Conservation (phyloP, 2,113 vertebrate species). For the Hyla sarda region DNA sequence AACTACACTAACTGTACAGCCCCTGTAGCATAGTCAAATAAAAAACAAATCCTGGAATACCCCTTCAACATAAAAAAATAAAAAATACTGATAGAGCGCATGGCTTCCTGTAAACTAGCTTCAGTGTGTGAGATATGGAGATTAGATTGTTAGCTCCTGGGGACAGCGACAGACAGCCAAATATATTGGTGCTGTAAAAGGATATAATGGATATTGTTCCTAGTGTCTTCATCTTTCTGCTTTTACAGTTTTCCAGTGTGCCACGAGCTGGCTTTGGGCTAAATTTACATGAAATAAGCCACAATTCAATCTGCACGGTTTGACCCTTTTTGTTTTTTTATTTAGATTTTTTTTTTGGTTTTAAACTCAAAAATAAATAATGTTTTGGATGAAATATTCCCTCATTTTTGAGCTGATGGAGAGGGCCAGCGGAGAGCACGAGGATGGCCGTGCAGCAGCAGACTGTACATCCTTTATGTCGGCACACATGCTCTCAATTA, state of each 20-base stretch:
- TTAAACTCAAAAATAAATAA: neutral
- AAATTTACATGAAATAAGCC: conserved; percentile 8
- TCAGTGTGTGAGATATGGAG: too few species aligned
- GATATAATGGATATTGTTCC: neutral
- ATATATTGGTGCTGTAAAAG: neutral
- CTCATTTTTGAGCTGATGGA: neutral
- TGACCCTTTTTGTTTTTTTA: neutral
- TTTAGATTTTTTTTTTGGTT: neutral
- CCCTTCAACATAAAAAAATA: too few species aligned
- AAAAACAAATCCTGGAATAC: too few species aligned
- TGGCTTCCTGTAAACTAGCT: too few species aligned
- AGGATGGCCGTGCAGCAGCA: neutral
- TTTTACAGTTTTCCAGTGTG: neutral
- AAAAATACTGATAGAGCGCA: too few species aligned
- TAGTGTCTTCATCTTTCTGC: neutral
- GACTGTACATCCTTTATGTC: neutral
- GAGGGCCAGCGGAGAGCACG: neutral
- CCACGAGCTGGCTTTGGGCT: neutral
- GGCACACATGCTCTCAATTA: conserved; percentile 25
- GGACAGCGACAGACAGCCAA: too few species aligned
- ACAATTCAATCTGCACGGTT: neutral
- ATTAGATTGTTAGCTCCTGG: too few species aligned
- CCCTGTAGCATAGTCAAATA: too few species aligned
- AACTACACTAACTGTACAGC: too few species aligned
- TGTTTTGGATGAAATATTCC: neutral